Evolutionary conservation across 1,140 invertebrate species (phyloP), one percentile per base, ranked within the genome.

Genomic region (Palaemon carinicauda): DNA sequence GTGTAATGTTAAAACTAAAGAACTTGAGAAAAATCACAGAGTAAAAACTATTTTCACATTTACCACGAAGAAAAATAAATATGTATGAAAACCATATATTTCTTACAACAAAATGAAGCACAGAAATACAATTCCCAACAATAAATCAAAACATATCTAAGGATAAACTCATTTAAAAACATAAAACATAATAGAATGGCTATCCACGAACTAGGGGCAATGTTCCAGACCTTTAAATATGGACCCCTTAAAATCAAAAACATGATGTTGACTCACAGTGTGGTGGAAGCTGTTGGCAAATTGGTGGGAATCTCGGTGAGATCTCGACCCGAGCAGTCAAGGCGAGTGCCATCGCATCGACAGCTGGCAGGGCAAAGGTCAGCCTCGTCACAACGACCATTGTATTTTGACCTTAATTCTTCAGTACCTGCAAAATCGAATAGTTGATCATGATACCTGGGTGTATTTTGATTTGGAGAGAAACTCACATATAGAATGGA

Each of bases 261-360:
- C 33, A 24, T 14, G 17, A 0, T 24, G 51, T 73, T 5, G 60
- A 60, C 88, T 88, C 74, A 89, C 89, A 99, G 92, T 90, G 97
- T 95, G 7, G 96, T 97, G 3, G 97, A 97, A 90, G 97, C 97
- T 85, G 96, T 93, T 3, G 98, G 98, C 88, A 99, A 94, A 90
- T 98, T 95, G 74, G 94, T 92, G 0, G 98, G 98, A 90, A 99
- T 95, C 89, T 96, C 94, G 19, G 94, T 94, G 0, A 99, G 93
- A 41, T 94, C 94, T 79, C 95, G 94, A 73, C 95, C 94, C 4
- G 97, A 97, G 91, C 98, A 99, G 91, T 98, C 96, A 0, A 99
- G 97, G 10, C 95, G 94, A 1, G 96, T 96, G 17, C 96, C 96
- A 89, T 96, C 94, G 91, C 97, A 98, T 33, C 94, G 94, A 91